phyloP scores from a whole-genome alignment of 2,888 invertebrate genomes.

The Fabriciana adippe region DNA sequence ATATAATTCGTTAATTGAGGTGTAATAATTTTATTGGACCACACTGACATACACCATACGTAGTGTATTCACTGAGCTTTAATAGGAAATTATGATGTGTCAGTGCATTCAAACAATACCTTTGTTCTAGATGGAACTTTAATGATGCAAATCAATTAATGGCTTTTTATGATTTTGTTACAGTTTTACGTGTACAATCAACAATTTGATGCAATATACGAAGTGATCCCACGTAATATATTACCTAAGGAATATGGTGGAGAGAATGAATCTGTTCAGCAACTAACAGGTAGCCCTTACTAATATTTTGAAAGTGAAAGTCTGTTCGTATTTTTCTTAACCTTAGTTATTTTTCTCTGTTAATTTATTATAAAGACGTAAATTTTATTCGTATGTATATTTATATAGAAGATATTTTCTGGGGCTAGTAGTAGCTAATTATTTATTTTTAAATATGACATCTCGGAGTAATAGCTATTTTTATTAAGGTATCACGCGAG shows the following conservation, averaged over 20 bases:
- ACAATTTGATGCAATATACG: slow-evolving; percentile 27
- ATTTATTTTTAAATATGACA: too few relatives aligned
- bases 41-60: slow-evolving; percentile 4
- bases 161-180: not conserved
- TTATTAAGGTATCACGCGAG: too few relatives aligned
- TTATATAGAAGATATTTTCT: too few relatives aligned
- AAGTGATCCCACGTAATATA: slow-evolving; percentile 72
- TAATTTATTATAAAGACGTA: too few relatives aligned
- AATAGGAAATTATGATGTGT: slow-evolving; percentile 12
- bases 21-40: slow-evolving; percentile 11
- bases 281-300: slow-evolving; percentile 68
- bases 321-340: too few relatives aligned
- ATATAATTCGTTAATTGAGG: too few relatives aligned
- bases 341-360: too few relatives aligned
- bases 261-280: slow-evolving; percentile 71
- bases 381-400: too few relatives aligned
- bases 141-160: slow-evolving; percentile 6
- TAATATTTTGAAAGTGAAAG: too few relatives aligned
- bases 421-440: too few relatives aligned
- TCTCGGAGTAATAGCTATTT: too few relatives aligned
- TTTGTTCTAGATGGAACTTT: slow-evolving; percentile 2
- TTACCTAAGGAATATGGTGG: slow-evolving; percentile 83
- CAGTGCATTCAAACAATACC: slow-evolving; percentile 7
- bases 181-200: not conserved
- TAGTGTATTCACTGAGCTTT: slow-evolving; percentile 5